Percentiles rank a stretch among this genome's conserved stretches.
These are phyloP conservation scores for Pyrocoelia pectoralis DNA, from an alignment of 2,888 invertebrate genomes.

Conservation along the genomic window DNA sequence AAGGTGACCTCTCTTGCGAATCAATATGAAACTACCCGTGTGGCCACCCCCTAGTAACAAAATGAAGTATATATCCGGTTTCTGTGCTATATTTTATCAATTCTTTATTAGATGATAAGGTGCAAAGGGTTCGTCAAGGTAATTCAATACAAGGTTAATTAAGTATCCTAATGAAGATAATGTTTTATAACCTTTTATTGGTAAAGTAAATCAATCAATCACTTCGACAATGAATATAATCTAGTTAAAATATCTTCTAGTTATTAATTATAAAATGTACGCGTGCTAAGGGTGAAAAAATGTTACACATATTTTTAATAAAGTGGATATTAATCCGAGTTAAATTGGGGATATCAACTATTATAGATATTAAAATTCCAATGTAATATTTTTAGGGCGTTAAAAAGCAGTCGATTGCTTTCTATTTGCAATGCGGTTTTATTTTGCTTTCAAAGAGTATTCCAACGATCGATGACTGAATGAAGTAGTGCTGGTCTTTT, in stretches of 20 bases:
- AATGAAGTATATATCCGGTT: slow-evolving; percentile 23
- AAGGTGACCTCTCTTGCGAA: slow-evolving; percentile 39
- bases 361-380: slow-evolving; percentile 5
- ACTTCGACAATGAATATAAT: too few species aligned
- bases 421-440: too few species aligned
- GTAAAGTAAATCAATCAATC: too few species aligned
- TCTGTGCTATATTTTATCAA: slow-evolving; percentile 21
- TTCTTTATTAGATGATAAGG: slow-evolving; percentile 12
- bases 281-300: too few species aligned
- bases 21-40: slow-evolving; percentile 35
- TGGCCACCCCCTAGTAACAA: slow-evolving; percentile 29
- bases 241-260: too few species aligned
- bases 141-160: background rate
- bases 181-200: background rate
- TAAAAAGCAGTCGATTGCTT: background rate
- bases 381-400: background rate
- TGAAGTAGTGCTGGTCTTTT: too few species aligned
- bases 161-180: background rate
- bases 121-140: slow-evolving; percentile 4
- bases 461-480: too few species aligned
- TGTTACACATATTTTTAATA: too few species aligned
- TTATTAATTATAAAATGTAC: too few species aligned
- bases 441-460: too few species aligned
- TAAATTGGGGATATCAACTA: background rate
- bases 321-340: background rate